Evolutionary conservation across 2,113 vertebrate species (phyloP).

Genomic region (Proterorhinus semilunaris): DNA sequence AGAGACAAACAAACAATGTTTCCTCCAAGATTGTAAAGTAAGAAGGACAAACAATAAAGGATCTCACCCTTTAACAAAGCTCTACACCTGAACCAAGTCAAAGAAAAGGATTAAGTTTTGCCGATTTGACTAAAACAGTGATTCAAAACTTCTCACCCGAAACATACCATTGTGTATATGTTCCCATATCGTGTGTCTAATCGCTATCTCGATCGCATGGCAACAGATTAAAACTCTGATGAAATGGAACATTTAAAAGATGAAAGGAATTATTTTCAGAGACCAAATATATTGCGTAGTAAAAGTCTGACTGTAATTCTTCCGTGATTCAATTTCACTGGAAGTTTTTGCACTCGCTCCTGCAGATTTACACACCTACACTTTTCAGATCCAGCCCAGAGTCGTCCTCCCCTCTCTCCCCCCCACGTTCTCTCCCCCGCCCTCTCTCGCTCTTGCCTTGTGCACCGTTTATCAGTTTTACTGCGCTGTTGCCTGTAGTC

Average conservation of each 20-base stretch:
- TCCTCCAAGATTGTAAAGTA: too few relatives aligned
- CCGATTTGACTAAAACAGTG: too few relatives aligned
- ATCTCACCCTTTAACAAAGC: too few relatives aligned
- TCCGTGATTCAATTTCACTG: background rate
- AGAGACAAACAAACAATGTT: too few relatives aligned
- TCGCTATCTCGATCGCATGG: background rate
- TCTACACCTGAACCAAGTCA: too few relatives aligned
- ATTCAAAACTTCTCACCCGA: too few relatives aligned
- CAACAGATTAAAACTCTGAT: background rate
- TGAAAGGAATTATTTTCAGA: background rate
- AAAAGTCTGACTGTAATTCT: slow-evolving; percentile 7
- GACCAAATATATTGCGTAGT: background rate
- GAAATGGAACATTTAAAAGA: background rate
- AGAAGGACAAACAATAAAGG: too few relatives aligned
- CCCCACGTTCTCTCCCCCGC: background rate
- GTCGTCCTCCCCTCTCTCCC: background rate
- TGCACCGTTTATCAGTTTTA: background rate
- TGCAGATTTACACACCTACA: slow-evolving; percentile 11
- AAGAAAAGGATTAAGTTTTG: too few relatives aligned
- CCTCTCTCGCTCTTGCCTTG: background rate
- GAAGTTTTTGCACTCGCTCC: background rate
- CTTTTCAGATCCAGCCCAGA: slow-evolving; percentile 24
- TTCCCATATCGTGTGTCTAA: background rate
- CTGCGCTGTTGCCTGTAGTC: background rate
- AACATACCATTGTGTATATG: too few relatives aligned